Evolutionary conservation across 2,888 invertebrate genomes (phyloP).

Genomic region (Lutraria lutraria): DNA sequence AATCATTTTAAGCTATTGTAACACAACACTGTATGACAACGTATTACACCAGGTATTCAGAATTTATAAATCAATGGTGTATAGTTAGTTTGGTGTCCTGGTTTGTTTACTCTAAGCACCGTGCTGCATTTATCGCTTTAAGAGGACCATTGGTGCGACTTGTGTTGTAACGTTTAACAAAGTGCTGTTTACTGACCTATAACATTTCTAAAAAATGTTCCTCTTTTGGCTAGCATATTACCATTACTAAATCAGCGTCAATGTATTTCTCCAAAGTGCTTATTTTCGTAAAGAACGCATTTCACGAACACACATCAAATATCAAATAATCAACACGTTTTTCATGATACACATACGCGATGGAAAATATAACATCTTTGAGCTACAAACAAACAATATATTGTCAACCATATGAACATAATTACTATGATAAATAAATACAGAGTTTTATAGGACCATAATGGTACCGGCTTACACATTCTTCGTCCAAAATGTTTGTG

Average conservation of each 20-base stretch:
- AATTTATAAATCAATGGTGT: neutral
- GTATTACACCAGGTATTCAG: neutral
- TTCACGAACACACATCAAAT: neutral
- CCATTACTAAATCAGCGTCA: too few relatives aligned
- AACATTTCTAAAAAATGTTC: too few relatives aligned
- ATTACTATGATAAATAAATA: neutral
- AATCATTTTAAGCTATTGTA: constrained; percentile 11
- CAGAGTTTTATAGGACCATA: neutral
- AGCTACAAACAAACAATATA: neutral
- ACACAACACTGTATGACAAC: neutral
- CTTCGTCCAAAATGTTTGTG: neutral
- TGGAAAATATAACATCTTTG: neutral
- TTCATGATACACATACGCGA: neutral
- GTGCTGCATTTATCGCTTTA: too few relatives aligned
- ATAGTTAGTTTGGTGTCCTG: neutral
- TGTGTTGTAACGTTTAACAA: too few relatives aligned
- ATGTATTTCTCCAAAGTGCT: too few relatives aligned
- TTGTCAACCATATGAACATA: neutral
- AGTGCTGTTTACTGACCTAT: too few relatives aligned
- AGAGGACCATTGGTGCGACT: too few relatives aligned
- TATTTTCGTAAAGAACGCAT: too few relatives aligned
- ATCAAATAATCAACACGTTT: neutral
- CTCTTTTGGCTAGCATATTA: too few relatives aligned
- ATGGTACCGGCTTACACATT: neutral
- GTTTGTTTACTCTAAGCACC: neutral